Percentiles rank a stretch among this genome's conserved stretches.
Conservation (phyloP, 2,113 vertebrate genomes). For the Cyprinodon variegatus region DNA sequence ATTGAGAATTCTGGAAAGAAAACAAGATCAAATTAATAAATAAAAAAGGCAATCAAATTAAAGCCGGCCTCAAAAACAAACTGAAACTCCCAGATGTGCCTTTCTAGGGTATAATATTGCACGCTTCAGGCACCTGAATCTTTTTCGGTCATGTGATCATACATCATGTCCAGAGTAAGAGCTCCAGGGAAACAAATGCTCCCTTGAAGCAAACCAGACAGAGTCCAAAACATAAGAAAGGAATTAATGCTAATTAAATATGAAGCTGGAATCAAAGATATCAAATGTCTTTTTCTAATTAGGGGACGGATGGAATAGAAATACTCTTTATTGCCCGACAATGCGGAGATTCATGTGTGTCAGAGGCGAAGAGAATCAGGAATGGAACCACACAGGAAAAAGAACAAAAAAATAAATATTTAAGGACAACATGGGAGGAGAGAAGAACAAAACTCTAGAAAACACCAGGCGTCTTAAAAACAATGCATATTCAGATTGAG, state of each 20-base stretch:
- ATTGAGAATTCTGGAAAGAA: constrained; percentile 88
- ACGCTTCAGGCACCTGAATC: background rate
- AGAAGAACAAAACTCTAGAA: too few relatives aligned
- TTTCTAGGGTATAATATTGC: background rate
- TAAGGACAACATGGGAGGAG: too few relatives aligned
- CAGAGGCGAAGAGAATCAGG: too few relatives aligned
- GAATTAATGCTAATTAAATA: constrained; percentile 37
- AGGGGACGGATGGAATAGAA: background rate
- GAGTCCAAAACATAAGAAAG: background rate
- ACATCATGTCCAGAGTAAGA: background rate
- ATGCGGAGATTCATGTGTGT: too few relatives aligned
- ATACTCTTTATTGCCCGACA: too few relatives aligned
- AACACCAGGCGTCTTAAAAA: too few relatives aligned
- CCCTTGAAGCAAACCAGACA: background rate
- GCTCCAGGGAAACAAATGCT: background rate
- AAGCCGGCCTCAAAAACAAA: background rate
- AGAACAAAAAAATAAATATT: too few relatives aligned
- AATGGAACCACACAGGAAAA: background rate
- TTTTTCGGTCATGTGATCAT: background rate
- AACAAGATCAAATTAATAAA: constrained; percentile 6
- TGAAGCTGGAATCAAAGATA: constrained; percentile 27
- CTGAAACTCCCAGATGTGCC: background rate
- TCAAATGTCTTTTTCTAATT: constrained; percentile 1
- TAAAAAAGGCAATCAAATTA: background rate
- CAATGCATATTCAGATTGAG: too few relatives aligned